Conservation (phyloP, 2,888 invertebrate genomes). For the Drosophila hamatofila region DNA sequence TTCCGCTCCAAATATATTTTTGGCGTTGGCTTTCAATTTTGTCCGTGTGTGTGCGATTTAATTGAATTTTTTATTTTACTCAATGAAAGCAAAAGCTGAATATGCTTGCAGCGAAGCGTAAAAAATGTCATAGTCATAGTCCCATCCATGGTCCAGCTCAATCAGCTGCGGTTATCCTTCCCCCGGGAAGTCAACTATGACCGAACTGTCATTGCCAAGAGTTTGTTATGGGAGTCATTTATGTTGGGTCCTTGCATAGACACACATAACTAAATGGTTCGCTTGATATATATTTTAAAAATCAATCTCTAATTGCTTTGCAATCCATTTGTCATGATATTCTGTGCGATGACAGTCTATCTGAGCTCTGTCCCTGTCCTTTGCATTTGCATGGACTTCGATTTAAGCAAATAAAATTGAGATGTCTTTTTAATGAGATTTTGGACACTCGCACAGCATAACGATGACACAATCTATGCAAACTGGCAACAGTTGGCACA, state of each 20-base stretch:
- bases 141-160: slow-evolving; percentile 35
- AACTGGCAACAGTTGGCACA: slow-evolving; percentile 25
- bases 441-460: slow-evolving; percentile 29
- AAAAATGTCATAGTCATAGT: slow-evolving; percentile 74
- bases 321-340: slow-evolving; percentile 65
- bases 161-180: slow-evolving; percentile 7
- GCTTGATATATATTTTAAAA: slow-evolving; percentile 37
- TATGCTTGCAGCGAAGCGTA: slow-evolving; percentile 57
- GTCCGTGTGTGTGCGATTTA: slow-evolving; percentile 68
- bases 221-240: slow-evolving; percentile 38
- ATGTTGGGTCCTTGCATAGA: slow-evolving; percentile 18
- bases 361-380: slow-evolving; percentile 3
- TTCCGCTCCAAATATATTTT: slow-evolving; percentile 70
- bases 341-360: background rate
- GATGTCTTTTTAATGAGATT: slow-evolving; percentile 73
- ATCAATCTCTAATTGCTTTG: slow-evolving; percentile 66
- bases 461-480: slow-evolving; percentile 42
- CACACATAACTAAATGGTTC: slow-evolving; percentile 24
- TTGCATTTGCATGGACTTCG: slow-evolving; percentile 37
- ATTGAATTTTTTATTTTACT: slow-evolving; percentile 75
- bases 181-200: background rate
- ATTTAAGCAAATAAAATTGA: slow-evolving; percentile 70
- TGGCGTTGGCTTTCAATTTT: slow-evolving; percentile 49
- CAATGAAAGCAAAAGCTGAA: slow-evolving; percentile 72
- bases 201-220: slow-evolving; percentile 22